Evolutionary conservation across 2,888 invertebrate species (phyloP).

Genomic region (Campaea margaritaria): DNA sequence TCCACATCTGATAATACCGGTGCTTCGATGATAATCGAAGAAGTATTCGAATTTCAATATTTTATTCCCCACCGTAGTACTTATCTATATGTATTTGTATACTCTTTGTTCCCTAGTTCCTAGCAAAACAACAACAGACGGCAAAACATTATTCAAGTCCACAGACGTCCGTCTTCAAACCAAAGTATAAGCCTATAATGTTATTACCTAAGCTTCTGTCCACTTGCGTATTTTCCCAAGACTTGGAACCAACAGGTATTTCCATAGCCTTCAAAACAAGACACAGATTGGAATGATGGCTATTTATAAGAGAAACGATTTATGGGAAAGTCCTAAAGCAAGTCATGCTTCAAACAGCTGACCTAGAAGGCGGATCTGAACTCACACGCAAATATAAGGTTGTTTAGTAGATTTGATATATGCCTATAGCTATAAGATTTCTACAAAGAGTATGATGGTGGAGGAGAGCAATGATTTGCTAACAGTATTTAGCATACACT

Average conservation of each 20-base stretch:
- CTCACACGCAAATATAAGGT: background rate
- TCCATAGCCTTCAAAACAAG: conserved; percentile 13
- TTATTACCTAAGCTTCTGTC: background rate
- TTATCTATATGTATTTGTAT: no score
- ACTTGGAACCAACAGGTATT: conserved; percentile 20
- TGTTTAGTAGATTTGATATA: background rate
- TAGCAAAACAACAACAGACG: background rate
- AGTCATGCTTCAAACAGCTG: background rate
- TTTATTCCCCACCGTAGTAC: no score
- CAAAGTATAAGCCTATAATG: background rate
- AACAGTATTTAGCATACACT: no score
- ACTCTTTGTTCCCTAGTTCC: background rate
- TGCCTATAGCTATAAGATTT: no score
- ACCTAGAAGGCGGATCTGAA: conserved; percentile 2
- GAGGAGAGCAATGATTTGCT: no score
- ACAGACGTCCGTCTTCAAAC: no score
- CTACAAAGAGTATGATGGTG: no score
- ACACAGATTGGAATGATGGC: conserved; percentile 8
- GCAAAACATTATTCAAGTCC: conserved; percentile 9
- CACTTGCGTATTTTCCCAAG: conserved; percentile 24
- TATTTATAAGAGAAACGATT: conserved; percentile 7
- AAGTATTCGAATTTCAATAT: no score
- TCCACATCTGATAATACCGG: no score
- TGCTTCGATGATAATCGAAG: no score
- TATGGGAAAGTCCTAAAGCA: conserved; percentile 11